Conservation (phyloP, 2,797 vertebrate genomes). For the Momotus momota region DNA sequence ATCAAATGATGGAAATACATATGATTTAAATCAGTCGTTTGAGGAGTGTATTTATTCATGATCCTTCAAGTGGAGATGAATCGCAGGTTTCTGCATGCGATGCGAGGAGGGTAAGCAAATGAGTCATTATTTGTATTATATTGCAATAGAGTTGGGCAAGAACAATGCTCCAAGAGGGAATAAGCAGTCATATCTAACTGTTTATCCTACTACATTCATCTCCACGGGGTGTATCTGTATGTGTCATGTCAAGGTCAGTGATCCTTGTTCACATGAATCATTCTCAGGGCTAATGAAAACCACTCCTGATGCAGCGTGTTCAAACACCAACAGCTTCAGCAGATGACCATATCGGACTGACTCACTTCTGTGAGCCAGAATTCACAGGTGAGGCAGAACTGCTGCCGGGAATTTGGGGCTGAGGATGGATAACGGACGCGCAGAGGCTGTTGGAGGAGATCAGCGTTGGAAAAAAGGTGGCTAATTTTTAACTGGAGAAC, state of each 20-base stretch:
- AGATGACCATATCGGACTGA: fast-evolving
- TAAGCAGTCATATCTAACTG: slow-evolving; percentile 21
- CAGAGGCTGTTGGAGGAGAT: neutral
- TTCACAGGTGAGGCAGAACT: neutral
- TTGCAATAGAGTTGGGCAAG: neutral
- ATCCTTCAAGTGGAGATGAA: neutral
- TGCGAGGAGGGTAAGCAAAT: slow-evolving; percentile 44
- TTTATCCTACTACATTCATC: slow-evolving; percentile 49
- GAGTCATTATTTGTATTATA: slow-evolving; percentile 49
- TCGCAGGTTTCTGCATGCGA: slow-evolving; percentile 31
- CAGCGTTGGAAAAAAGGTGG: neutral
- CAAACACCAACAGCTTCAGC: neutral
- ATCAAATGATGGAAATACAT: slow-evolving; percentile 25
- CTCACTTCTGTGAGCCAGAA: neutral
- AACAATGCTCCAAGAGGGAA: neutral
- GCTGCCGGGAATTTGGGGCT: neutral
- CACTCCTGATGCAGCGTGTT: neutral
- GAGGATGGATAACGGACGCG: neutral
- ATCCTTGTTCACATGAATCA: slow-evolving; percentile 49
- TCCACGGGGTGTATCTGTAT: slow-evolving; percentile 45
- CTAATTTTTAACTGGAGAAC: neutral
- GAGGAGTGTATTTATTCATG: slow-evolving; percentile 2
- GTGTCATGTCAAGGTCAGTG: slow-evolving; percentile 55
- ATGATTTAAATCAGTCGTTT: slow-evolving; percentile 4
- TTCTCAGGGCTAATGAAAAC: slow-evolving; percentile 31